A percentile compares a stretch with the other conserved stretches of the same genome.
Conservation (phyloP, 2,888 invertebrate genomes). For the Agriopis marginaria region DNA sequence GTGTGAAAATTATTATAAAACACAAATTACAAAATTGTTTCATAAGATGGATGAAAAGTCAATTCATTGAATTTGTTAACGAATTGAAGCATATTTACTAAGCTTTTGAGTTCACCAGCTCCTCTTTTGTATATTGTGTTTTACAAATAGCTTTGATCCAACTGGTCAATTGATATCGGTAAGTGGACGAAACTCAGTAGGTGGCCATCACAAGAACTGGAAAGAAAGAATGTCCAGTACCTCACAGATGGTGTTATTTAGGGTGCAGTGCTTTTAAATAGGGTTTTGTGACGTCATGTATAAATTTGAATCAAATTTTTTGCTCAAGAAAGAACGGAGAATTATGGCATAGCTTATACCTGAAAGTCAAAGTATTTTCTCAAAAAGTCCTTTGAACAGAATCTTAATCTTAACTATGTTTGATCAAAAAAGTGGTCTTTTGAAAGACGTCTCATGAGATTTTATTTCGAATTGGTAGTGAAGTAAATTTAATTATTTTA, state of each 20-base stretch:
- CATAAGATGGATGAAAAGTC: not conserved
- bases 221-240: slow-evolving; percentile 10
- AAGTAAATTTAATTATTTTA: no score
- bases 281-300: not conserved
- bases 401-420: no score
- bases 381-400: no score
- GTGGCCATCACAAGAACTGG: slow-evolving; percentile 2
- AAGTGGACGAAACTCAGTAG: slow-evolving; percentile 13
- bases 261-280: not conserved
- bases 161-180: slow-evolving; percentile 12
- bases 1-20: no score
- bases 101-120: not conserved
- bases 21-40: no score
- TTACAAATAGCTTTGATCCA: not conserved
- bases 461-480: no score
- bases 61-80: no score
- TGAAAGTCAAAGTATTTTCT: no score
- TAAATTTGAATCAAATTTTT: not conserved
- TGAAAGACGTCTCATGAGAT: no score
- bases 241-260: slow-evolving; percentile 20
- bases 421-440: no score
- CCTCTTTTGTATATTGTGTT: not conserved
- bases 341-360: no score
- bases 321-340: no score
- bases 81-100: not conserved